Evolutionary conservation across 2,113 vertebrate species (phyloP), one percentile per base, ranked within the genome.

Genomic region (Cygnus atratus): DNA sequence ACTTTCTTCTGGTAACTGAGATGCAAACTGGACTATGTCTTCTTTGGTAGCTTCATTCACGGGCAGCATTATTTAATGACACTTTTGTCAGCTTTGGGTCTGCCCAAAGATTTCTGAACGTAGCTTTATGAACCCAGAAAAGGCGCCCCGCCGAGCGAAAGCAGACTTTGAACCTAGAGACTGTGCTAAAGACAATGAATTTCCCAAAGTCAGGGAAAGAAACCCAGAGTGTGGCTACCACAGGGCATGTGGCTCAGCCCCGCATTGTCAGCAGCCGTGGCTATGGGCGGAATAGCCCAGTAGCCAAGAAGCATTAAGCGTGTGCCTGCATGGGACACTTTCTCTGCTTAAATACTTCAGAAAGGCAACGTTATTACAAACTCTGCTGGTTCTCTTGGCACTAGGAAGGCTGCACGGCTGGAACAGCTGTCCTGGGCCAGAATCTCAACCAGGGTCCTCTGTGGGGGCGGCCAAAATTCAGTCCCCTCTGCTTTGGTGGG

Each of bases 1-100:
- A 96, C 94, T 97, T 96, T 97, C 96, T 96, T 93, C 96, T 96
- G 91, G 95, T 96, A 96, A 97, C 93, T 97, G 95, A 96, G 96
- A 89, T 95, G 95, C 96, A 96, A 97, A 95, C 96, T 92, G 95
- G 96, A 95, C 96, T 95, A 95, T 93, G 95, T 96, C 95, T 97
- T 97, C 96, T 96, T 97, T 91, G 91, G 95, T 96, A 94, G 94
- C 92, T 96, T 96, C 96, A 96, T 96, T 97, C 95, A 94, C 82
- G 3, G 96, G 84, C 91, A 93, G 91, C 92, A 87, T 93, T 97
- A 97, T 96, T 96, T 96, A 94, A 97, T 92, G 95, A 95, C 92
- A 94, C 95, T 95, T 93, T 96, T 96, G 94, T 96, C 94, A 96
- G 95, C 93, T 94, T 97, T 95, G 88, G 96, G 87, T 87, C 92